These are phyloP conservation scores for Pristionchus arcanus DNA, from an alignment of 2,888 invertebrate genomes.

Conservation along the genomic window DNA sequence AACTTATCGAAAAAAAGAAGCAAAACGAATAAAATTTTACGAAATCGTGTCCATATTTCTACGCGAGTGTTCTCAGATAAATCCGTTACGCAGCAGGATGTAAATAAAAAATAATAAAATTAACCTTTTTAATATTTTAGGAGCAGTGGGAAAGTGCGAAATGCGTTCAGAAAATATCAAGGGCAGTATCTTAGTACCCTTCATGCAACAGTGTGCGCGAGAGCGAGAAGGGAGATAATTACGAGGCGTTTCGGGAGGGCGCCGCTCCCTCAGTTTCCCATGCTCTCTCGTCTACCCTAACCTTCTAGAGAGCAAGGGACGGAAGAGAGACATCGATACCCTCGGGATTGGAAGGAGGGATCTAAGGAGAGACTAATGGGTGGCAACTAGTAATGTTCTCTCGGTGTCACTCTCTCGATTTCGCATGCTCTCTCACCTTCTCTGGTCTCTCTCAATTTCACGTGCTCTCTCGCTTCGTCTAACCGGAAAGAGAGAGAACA, in stretches of 20 bases:
- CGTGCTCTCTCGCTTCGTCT: background rate
- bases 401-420: background rate
- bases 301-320: background rate
- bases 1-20: no score
- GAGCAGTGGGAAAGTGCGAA: no score
- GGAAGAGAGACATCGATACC: slow-evolving; percentile 28
- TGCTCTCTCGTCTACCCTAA: background rate
- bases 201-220: background rate
- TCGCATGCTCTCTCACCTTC: background rate
- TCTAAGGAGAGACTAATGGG: slow-evolving; percentile 23
- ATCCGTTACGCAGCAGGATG: no score
- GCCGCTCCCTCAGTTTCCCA: background rate
- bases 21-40: no score
- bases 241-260: slow-evolving; percentile 9
- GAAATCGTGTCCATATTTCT: no score
- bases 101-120: no score
- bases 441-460: no score
- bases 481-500: no score
- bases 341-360: slow-evolving; percentile 7
- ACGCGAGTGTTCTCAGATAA: no score
- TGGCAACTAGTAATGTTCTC: slow-evolving; percentile 38
- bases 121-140: no score
- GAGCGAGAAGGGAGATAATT: slow-evolving; percentile 12
- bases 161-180: no score
- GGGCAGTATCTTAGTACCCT: slow-evolving; percentile 3